Percentiles rank a stretch among this genome's conserved stretches.
Conservation (phyloP, 2,888 invertebrate genomes). For the Leptarthrus brevirostris region DNA sequence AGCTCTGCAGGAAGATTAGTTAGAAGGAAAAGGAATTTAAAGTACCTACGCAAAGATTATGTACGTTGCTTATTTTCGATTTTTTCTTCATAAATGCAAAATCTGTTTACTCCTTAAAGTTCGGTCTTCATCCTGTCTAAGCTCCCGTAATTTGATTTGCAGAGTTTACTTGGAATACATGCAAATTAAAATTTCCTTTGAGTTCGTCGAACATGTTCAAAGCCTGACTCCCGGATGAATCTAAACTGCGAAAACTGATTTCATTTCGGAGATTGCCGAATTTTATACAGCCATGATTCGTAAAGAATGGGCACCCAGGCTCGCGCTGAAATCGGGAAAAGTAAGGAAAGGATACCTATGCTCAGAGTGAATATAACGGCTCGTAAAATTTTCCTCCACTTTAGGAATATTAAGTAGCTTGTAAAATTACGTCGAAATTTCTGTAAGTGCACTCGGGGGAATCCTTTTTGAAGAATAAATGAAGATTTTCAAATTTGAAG, state of each 20-base stretch:
- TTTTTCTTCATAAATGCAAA: background rate
- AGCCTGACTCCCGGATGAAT: background rate
- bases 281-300: slow-evolving; percentile 5
- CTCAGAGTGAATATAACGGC: background rate
- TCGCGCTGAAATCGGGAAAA: background rate
- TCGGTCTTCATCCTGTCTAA: background rate
- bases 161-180: slow-evolving; percentile 20
- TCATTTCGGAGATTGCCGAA: slow-evolving; percentile 21
- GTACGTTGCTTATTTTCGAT: background rate
- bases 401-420: background rate
- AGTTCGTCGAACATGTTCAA: background rate
- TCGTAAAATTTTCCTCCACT: background rate
- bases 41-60: background rate
- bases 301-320: background rate
- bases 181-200: slow-evolving; percentile 24
- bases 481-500: background rate
- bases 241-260: slow-evolving; percentile 7
- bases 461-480: background rate
- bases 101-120: slow-evolving; percentile 9
- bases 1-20: background rate
- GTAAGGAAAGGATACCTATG: background rate
- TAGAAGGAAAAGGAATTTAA: background rate
- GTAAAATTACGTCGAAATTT: background rate
- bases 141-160: slow-evolving; percentile 7
- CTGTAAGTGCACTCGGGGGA: slow-evolving; percentile 4